These are phyloP conservation scores for Lasioglossum calceatum DNA, from an alignment of 2,888 invertebrate species.

Conservation along the genomic window DNA sequence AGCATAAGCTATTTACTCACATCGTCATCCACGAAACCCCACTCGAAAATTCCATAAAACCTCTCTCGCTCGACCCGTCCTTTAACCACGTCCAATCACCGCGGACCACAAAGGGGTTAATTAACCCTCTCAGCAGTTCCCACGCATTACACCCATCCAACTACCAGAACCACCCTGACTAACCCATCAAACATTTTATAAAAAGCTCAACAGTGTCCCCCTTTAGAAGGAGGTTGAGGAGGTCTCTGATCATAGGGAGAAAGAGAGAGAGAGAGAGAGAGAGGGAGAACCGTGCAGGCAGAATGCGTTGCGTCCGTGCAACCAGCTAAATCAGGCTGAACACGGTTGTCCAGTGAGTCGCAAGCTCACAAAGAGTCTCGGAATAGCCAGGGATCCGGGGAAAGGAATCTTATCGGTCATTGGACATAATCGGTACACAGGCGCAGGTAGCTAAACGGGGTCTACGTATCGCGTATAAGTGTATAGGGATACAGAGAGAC, in stretches of 20 bases:
- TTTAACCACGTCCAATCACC: not conserved
- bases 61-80: not conserved
- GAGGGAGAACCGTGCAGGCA: not conserved
- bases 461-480: not conserved
- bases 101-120: not conserved
- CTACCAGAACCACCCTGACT: not conserved
- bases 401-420: constrained; percentile 50
- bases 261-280: no score
- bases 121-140: not conserved
- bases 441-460: not conserved
- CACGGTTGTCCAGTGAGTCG: constrained; percentile 17
- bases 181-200: not conserved
- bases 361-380: constrained; percentile 37
- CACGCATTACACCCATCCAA: not conserved
- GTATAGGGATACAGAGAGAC: not conserved
- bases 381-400: constrained; percentile 42
- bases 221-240: not conserved
- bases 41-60: not conserved
- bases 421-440: constrained; percentile 52
- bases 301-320: constrained; percentile 23
- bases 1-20: not conserved
- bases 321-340: constrained; percentile 43
- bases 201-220: constrained; percentile 18
- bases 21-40: not conserved
- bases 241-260: not conserved